Base-by-base conservation (phyloP, 2,888 invertebrate genomes). In the Petrolisthes manimaculis region DNA sequence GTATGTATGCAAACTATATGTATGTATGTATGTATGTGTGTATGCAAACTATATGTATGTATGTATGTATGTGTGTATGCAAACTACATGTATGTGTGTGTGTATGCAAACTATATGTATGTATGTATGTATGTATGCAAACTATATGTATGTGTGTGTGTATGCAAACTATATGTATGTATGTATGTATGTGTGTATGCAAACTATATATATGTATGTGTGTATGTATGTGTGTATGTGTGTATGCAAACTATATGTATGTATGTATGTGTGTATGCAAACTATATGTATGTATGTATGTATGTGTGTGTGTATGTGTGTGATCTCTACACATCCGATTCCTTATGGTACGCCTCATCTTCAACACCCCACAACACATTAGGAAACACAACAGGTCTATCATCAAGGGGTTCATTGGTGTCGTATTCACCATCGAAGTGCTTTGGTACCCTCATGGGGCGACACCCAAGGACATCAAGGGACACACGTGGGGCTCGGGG, bases 341-440 rank as follows among this genome's bases (percentile, higher is more conserved):
- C 82, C 75, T 84, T 79, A 54, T 61, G 75, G 3, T 61, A 24
- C 8, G 37, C 21, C 3, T 14, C 24, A 12, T 80, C 80, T 12
- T 74, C 74, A 8, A 90, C 71, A 54, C 87, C 87, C 89, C 89
- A 89, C 14, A 88, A 80, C 55, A 91, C 87, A 80, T 91, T 91
- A 21, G 86, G 86, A 81, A 91, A 89, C 21, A 83, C 81, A 71
- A 90, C 91, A 0, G 90, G 90, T 74, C 86, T 88, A 79, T 90
- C 83, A 54, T 90, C 69, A 4, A 91, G 80, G 1, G 91, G 91
- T 75, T 91, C 91, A 67, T 87, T 69, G 61, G 91, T 91, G 78
- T 89, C 81, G 71, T 91, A 91, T n/a, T 85, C 89, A 5, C 88
- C 90, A 53, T 90, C 90, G 61, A 88, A 88, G 21, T 74, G 77